Percentiles rank a stretch among this genome's conserved stretches.
These are phyloP conservation scores for Pseudochaenichthys georgianus DNA, from an alignment of 2,797 vertebrate genomes.

Conservation along the genomic window DNA sequence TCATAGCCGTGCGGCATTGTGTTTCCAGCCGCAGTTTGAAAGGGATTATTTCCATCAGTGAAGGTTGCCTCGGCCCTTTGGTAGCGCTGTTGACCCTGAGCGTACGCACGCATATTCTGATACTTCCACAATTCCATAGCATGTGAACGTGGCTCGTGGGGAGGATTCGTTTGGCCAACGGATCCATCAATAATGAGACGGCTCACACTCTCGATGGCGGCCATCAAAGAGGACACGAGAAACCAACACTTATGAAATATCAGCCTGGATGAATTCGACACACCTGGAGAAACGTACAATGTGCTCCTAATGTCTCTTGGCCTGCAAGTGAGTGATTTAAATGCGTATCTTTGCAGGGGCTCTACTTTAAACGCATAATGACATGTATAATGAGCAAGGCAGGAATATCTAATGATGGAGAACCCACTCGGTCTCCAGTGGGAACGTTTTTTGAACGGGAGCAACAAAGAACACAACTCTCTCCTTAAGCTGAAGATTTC, in stretches of 20 bases:
- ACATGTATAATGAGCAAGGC: too few species aligned
- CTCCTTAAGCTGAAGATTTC: too few species aligned
- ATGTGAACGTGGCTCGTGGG: conserved; percentile 22
- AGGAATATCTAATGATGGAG: too few species aligned
- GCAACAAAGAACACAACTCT: too few species aligned
- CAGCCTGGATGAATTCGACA: background rate
- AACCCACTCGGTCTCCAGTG: too few species aligned
- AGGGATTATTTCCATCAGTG: conserved; percentile 51
- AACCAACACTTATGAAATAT: too few species aligned
- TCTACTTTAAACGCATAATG: too few species aligned
- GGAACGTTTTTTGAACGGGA: too few species aligned
- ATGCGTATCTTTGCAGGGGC: background rate
- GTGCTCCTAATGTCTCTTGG: background rate
- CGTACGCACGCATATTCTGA: conserved; percentile 43
- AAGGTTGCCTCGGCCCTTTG: conserved; percentile 35
- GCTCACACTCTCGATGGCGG: background rate
- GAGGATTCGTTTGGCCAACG: conserved; percentile 51
- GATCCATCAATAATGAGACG: conserved; percentile 60
- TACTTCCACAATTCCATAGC: background rate
- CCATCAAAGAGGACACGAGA: too few species aligned
- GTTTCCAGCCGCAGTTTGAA: conserved; percentile 39
- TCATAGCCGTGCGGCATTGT: conserved; percentile 17
- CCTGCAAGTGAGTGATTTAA: background rate
- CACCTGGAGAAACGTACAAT: background rate
- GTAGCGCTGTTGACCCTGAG: conserved; percentile 34